phyloP scores from a whole-genome alignment of 2,888 invertebrate species.

The Willowsia nigromaculata region DNA sequence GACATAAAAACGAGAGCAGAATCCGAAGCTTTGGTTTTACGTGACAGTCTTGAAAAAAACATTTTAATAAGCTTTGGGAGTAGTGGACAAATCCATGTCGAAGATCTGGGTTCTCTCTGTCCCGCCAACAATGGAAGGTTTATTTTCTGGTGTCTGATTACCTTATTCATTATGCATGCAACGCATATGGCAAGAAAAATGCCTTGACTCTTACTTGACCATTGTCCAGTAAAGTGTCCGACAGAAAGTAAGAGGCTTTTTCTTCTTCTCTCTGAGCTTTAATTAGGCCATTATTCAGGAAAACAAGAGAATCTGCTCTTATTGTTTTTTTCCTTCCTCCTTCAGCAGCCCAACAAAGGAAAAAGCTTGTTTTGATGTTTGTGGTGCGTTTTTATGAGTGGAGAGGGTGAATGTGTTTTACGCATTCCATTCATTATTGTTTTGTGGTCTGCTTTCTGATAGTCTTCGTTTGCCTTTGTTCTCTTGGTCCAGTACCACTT shows the following conservation, averaged over 20 bases:
- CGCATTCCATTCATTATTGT: neutral
- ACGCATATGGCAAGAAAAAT: neutral
- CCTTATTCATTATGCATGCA: neutral
- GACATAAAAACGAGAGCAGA: neutral
- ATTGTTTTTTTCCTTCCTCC: neutral
- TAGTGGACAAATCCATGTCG: too few relatives aligned
- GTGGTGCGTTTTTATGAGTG: neutral
- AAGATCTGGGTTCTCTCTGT: too few relatives aligned
- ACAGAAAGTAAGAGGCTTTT: neutral
- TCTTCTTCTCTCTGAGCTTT: neutral
- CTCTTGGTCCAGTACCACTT: too few relatives aligned
- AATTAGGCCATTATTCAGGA: constrained; percentile 11
- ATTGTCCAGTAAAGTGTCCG: neutral
- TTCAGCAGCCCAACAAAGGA: neutral
- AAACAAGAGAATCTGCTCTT: neutral
- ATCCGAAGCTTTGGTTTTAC: neutral
- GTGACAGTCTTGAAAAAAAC: neutral
- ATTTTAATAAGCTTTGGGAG: neutral
- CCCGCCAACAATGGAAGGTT: too few relatives aligned
- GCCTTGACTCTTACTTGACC: too few relatives aligned
- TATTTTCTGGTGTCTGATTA: too few relatives aligned
- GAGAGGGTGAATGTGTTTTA: too few relatives aligned
- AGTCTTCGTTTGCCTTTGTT: too few relatives aligned
- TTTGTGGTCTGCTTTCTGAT: too few relatives aligned
- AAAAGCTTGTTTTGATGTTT: neutral